Evolutionary conservation across 2,888 invertebrate genomes (phyloP), one percentile per base, ranked within the genome.

Genomic region (Spodoptera exigua): DNA sequence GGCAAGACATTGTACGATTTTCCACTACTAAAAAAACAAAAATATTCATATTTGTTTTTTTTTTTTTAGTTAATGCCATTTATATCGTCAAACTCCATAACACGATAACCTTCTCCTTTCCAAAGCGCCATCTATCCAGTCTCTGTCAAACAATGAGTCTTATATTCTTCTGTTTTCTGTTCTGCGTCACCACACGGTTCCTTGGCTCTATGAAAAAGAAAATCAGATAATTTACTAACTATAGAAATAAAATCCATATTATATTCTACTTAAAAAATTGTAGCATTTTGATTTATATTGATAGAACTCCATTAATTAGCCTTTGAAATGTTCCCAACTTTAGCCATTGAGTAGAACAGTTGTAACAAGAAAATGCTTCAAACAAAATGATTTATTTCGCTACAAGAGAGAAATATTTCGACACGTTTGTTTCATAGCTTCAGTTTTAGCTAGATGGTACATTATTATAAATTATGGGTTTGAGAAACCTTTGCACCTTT

Each of bases 311-410:
- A 62, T 48, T 65, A 58, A 40, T 48, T n/a, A 13, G 3, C 12
- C 16, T 39, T 45, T 65, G 16, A 58, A 63, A 45, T 34, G 35
- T 65, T 49, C 11, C n/a, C 12, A 49, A 40, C 18, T 58, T 45
- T 13, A 21, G 5, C 35, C 32, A 40, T 40, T 40, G 39, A n/a
- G 36, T 18, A 40, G 16, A 40, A 3, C 12, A 58, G 32, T 12
- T 34, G 44, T 36, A 37, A 48, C 12, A 45, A 32, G 36, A 48
- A 27, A 45, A 45, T 35, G 58, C 34, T 35, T 27, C 34, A 1
- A 41, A 35, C 36, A 52, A 54, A 48, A 52, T 56, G 13, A 67
- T 68, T 68, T 59, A 70, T 64, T 70, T 44, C 2, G 16, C 36
- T 51, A 64, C 34, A 51, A 68, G 13, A 68, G 34, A 40, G 43